Evolutionary conservation across 1,140 invertebrate species (phyloP), one percentile per base, ranked within the genome.

Genomic region (Brachystomella parvula): DNA sequence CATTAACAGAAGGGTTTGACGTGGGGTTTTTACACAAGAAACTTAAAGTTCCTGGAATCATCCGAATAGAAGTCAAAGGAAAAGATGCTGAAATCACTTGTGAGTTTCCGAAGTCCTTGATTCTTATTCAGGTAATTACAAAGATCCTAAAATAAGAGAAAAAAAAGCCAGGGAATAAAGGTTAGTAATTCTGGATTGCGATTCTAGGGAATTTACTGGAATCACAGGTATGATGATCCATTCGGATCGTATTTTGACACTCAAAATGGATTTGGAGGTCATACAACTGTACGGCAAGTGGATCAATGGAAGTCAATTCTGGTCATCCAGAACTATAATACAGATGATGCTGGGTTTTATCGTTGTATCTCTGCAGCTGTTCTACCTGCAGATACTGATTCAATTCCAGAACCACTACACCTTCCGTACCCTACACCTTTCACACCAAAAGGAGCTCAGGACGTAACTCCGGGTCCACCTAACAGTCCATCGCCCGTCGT

Each of bases 171-270:
- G 39, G 9, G n/a, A 44, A 44, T 21, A 56, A 56, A 6, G 49
- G 26, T 17, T 56, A 56, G n/a, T n/a, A n/a, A 9, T 61, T 39
- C 15, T 24, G n/a, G n/a, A n/a, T 2, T 61, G 12, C 31, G 12
- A 53, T 58, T 61, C 3, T 49, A 73, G 71, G 63, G 57, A 61
- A 70, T 73, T 24, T 73, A 68, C 59, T 73, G 71, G 71, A 68
- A 73, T 65, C 67, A 69, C 32, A 66, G 61, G 21, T 56, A 61
- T 39, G 64, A 61, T 24, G 70, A 69, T 15, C 61, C 70, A 21
- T 72, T 56, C 49, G 70, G 70, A 6, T 67, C 70, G 3, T 72
- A 69, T 39, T 72, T 66, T 21, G 70, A 72, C 53, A 60, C 57
- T 28, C 63, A 32, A 15, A 70, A 73, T 47, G 66, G 69, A 19